These are phyloP conservation scores for Chloroclystis v-ata DNA, from an alignment of 2,888 invertebrate species.

Conservation along the genomic window DNA sequence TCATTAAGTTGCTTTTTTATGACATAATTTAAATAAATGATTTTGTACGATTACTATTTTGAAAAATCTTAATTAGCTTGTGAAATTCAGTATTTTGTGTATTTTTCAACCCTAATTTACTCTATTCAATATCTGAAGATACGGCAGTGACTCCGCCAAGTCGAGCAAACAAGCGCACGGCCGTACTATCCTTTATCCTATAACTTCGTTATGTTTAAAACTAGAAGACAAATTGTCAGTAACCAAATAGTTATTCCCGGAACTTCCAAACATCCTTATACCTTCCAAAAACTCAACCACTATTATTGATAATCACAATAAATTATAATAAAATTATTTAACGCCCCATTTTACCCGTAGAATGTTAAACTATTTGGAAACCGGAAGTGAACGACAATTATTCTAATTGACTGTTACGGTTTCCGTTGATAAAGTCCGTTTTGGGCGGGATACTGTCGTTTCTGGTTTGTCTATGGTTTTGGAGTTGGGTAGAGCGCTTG, in stretches of 20 bases:
- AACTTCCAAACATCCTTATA: too few relatives aligned
- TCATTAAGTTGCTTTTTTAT: too few relatives aligned
- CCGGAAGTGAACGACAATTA: conserved; percentile 43
- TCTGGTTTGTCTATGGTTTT: conserved; percentile 8
- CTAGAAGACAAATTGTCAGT: background rate
- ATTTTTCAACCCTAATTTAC: too few relatives aligned
- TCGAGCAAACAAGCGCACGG: too few relatives aligned
- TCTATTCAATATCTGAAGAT: too few relatives aligned
- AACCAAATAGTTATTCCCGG: background rate
- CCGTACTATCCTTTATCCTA: too few relatives aligned
- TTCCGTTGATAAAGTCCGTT: conserved; percentile 36
- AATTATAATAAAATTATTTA: conserved; percentile 26
- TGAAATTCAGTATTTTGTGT: too few relatives aligned
- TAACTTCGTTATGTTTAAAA: too few relatives aligned
- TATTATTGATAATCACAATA: conserved; percentile 17
- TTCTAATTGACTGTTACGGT: conserved; percentile 46
- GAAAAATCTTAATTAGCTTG: too few relatives aligned
- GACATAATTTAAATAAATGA: too few relatives aligned
- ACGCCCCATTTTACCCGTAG: conserved; percentile 23
- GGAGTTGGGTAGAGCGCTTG: background rate
- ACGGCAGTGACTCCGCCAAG: too few relatives aligned
- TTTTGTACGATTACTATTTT: too few relatives aligned
- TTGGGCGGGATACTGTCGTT: conserved; percentile 11
- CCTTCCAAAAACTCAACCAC: conserved; percentile 3
- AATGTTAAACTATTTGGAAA: conserved; percentile 34